These are phyloP conservation scores for Hirudo medicinalis DNA, from an alignment of 1,140 invertebrate genomes.

Conservation along the genomic window DNA sequence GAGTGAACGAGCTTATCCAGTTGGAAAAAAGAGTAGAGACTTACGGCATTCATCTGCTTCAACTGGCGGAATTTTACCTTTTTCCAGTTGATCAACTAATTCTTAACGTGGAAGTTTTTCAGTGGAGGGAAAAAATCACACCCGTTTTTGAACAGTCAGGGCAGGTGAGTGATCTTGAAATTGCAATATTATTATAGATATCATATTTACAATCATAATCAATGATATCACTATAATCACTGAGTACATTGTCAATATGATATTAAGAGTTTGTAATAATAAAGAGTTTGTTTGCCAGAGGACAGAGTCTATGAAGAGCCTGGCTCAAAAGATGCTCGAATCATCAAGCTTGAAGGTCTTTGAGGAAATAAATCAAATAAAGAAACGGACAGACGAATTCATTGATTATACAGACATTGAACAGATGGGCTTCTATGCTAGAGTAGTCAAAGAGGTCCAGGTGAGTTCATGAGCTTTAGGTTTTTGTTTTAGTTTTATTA, in stretches of 20 bases:
- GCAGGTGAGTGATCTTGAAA: not conserved
- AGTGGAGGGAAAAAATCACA: conserved; percentile 9
- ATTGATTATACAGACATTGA: conserved; percentile 44
- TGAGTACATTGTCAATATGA: not conserved
- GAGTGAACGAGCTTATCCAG: not conserved
- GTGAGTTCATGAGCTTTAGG: conserved; percentile 38
- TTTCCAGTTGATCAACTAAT: conserved; percentile 7
- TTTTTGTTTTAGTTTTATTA: too few relatives aligned
- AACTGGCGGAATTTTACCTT: conserved; percentile 3
- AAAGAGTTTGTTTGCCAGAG: not conserved
- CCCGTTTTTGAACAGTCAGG: conserved; percentile 15
- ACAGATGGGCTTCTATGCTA: conserved; percentile 43
- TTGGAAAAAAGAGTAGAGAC: not conserved
- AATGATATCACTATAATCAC: too few relatives aligned
- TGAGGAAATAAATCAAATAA: conserved; percentile 53
- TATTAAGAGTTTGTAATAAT: not conserved
- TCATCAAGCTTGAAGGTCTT: conserved; percentile 54
- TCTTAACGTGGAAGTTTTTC: conserved; percentile 8
- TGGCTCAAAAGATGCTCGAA: conserved; percentile 55
- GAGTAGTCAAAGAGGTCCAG: conserved; percentile 57
- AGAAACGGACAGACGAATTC: conserved; percentile 51
- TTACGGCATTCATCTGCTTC: not conserved
- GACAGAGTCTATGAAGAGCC: conserved; percentile 8
- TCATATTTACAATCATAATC: not conserved
- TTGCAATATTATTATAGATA: conserved; percentile 2